A percentile compares a stretch with the other conserved stretches of the same genome.
phyloP scores from a whole-genome alignment of 2,113 vertebrate species.

The Platysternon megacephalum region DNA sequence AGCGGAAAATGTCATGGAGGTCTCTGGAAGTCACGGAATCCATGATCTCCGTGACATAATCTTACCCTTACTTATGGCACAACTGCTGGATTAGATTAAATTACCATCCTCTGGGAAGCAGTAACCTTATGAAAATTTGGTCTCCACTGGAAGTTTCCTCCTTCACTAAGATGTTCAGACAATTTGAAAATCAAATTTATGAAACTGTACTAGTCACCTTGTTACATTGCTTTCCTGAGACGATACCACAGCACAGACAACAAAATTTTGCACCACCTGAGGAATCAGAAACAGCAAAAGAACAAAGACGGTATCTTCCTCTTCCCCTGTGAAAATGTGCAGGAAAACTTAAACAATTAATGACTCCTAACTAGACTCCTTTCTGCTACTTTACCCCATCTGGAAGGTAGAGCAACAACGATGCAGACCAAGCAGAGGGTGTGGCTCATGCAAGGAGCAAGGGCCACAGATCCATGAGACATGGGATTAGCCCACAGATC shows the following conservation, averaged over 20 bases:
- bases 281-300: neutral
- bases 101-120: neutral
- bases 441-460: neutral
- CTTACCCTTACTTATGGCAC: neutral
- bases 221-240: neutral
- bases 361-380: neutral
- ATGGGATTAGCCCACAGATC: accelerated
- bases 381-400: neutral
- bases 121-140: neutral
- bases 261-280: neutral
- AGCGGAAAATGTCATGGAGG: too few relatives aligned
- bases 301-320: neutral
- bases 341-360: neutral
- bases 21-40: too few relatives aligned
- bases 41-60: too few relatives aligned
- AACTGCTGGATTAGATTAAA: neutral
- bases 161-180: neutral
- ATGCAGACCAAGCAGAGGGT: neutral
- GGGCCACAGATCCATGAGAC: neutral
- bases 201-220: neutral
- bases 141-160: neutral
- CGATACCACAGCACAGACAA: neutral
- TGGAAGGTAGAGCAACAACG: neutral
- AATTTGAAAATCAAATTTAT: neutral
- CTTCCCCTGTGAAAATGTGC: neutral